Evolutionary conservation across 1,140 invertebrate species (phyloP), one percentile per base, ranked within the genome.

Genomic region (Papilio aristodemus): DNA sequence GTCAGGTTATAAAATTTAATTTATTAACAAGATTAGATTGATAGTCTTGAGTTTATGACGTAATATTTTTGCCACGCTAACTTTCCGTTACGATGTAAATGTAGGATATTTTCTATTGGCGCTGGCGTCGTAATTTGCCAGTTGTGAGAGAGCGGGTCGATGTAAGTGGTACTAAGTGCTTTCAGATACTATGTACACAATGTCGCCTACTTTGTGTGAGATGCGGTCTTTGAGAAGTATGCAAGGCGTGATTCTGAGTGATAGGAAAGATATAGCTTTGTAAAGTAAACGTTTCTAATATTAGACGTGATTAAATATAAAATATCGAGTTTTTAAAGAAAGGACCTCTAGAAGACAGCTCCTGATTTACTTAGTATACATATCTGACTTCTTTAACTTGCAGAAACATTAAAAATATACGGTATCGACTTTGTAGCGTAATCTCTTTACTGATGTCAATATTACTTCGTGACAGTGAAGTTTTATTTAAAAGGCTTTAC

Each of bases 401-500:
- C 3, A 25, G 19, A 11, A 54, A 19, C n/a, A 54, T 22, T 0
- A 22, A 54, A 14, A 43, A 43, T 17, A n/a, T 4, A 17, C 3
- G 4, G 14, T 43, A 17, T 10, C 5, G 11, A 22, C 19, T 22
- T 54, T 54, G 46, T 54, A 13, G 22, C 10, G 4, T 54, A 54
- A 32, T 32, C 2, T 54, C 8, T 54, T 54, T 13, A 10, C 19
- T 19, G 14, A 50, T 22, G 43, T 50, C 43, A 22, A 50, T 50
- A 50, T 50, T 5, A 14, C 4, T 41, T 41, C 19, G 43, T 50
- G 43, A 50, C 1, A 17, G 19, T 50, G 19, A 5, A 22, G 17
- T 54, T 54, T 54, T 54, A 54, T 54, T 17, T 54, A 54, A 54
- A 54, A 54, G 46, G 19, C 46, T 54, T 54, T 25, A 54, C 46